Conservation (phyloP, 92 coral and sea anemone genomes). For the Epizoanthus ramosus region DNA sequence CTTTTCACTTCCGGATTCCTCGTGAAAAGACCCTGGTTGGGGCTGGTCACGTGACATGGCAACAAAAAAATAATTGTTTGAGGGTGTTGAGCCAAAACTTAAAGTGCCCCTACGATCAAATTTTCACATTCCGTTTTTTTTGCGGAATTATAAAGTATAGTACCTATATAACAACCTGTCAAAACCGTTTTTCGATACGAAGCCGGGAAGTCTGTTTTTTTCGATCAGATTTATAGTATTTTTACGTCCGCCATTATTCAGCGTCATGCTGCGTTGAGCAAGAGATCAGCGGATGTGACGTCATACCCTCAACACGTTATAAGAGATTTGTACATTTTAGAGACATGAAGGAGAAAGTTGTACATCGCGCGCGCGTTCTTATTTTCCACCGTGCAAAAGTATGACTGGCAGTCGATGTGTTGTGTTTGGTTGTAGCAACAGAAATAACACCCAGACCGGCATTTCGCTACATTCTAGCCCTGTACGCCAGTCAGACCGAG, state of each 20-base stretch:
- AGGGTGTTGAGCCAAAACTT: too few species aligned
- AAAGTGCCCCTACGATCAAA: constrained; percentile 28
- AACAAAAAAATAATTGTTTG: too few species aligned
- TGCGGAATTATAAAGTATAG: too few species aligned
- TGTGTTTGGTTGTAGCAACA: constrained; percentile 11
- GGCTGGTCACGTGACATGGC: too few species aligned
- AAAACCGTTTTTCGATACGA: not conserved
- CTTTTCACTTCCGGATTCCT: too few species aligned
- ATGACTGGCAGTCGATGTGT: constrained; percentile 16
- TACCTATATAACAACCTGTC: too few species aligned
- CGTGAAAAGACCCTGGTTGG: too few species aligned
- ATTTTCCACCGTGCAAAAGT: not conserved
- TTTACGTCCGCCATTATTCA: constrained; percentile 30
- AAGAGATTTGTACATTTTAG: not conserved
- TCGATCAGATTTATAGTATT: not conserved
- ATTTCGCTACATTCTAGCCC: constrained; percentile 21
- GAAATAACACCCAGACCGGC: not conserved
- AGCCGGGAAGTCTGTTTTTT: constrained; percentile 4
- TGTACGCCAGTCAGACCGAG: constrained; percentile 1
- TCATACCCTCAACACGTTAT: constrained; percentile 21
- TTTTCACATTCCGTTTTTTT: not conserved
- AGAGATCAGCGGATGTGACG: constrained; percentile 21
- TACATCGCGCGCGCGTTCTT: constrained; percentile 1
- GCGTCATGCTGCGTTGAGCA: not conserved
- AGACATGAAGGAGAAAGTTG: constrained; percentile 15